phyloP scores from a whole-genome alignment of 2,888 invertebrate species.

The Drosophila longiperda region DNA sequence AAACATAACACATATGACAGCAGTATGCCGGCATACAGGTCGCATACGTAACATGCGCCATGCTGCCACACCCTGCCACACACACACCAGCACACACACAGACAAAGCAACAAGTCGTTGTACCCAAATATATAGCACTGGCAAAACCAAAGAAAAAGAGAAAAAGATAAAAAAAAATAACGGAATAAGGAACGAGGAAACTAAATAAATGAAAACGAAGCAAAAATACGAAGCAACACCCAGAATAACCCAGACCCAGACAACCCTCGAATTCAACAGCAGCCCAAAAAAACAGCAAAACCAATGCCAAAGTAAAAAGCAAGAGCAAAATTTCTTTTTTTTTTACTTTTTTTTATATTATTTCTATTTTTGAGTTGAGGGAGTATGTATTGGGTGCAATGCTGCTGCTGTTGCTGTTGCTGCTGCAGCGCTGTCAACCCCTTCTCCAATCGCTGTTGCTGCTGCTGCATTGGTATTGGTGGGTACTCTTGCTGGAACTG shows the following conservation, averaged over 20 bases:
- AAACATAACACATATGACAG: constrained; percentile 75
- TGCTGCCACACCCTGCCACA: constrained; percentile 67
- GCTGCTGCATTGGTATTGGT: constrained; percentile 11
- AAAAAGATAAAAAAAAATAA: constrained; percentile 8
- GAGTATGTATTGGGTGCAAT: constrained; percentile 8
- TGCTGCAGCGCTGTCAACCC: constrained; percentile 28
- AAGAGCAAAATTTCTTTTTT: constrained; percentile 28
- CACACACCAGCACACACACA: constrained; percentile 42
- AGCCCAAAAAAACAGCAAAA: constrained; percentile 42
- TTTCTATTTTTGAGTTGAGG: constrained; percentile 5
- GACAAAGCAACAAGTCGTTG: constrained; percentile 78
- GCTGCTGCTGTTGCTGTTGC: constrained; percentile 11
- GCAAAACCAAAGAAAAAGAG: constrained; percentile 27
- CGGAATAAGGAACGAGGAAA: constrained; percentile 15
- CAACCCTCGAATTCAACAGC: constrained; percentile 42
- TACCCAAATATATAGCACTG: constrained; percentile 71
- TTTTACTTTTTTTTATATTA: background rate
- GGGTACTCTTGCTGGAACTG: too few species aligned
- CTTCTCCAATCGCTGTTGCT: background rate
- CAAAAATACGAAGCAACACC: constrained; percentile 51
- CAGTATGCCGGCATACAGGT: constrained; percentile 60
- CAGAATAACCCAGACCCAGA: constrained; percentile 4
- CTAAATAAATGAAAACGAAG: constrained; percentile 61
- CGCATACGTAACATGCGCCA: constrained; percentile 71
- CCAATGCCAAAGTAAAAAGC: constrained; percentile 51